Evolutionary conservation across 2,113 vertebrate genomes (phyloP).

Genomic region (Blennius ocellaris): DNA sequence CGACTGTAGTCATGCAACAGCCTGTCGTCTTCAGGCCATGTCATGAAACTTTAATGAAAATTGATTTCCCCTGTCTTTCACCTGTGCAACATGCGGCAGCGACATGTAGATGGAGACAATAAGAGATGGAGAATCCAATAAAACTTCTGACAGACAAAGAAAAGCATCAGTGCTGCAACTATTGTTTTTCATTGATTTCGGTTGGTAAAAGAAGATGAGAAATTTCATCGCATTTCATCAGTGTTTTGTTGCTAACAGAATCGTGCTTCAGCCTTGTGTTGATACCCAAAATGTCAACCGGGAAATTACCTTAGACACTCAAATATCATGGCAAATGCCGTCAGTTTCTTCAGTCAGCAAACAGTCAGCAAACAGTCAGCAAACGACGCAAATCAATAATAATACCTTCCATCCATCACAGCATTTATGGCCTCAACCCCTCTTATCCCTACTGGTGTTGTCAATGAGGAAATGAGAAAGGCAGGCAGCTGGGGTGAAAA

Average conservation of each 20-base stretch:
- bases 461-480: conserved; percentile 45
- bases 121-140: conserved; percentile 23
- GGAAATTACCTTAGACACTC: conserved; percentile 26
- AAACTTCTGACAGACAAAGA: conserved; percentile 4
- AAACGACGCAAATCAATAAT: conserved; percentile 37
- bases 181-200: background rate
- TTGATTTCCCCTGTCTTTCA: conserved; percentile 67
- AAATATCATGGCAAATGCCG: conserved; percentile 26
- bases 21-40: conserved; percentile 42
- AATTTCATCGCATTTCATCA: conserved; percentile 44
- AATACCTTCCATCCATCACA: conserved; percentile 34
- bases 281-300: conserved; percentile 31
- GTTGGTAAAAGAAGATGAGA: background rate
- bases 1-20: conserved; percentile 51
- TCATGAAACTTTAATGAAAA: conserved; percentile 78
- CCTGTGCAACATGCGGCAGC: conserved; percentile 36
- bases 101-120: conserved; percentile 22
- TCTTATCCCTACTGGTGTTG: conserved; percentile 6
- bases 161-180: background rate
- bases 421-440: conserved; percentile 3
- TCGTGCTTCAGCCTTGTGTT: background rate
- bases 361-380: conserved; percentile 38
- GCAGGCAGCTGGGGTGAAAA: conserved; percentile 19
- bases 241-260: conserved; percentile 9
- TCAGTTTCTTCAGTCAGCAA: conserved; percentile 34